These are phyloP conservation scores for Stomatorhinus walkeri DNA, from an alignment of 2,797 vertebrate genomes.

Conservation along the genomic window DNA sequence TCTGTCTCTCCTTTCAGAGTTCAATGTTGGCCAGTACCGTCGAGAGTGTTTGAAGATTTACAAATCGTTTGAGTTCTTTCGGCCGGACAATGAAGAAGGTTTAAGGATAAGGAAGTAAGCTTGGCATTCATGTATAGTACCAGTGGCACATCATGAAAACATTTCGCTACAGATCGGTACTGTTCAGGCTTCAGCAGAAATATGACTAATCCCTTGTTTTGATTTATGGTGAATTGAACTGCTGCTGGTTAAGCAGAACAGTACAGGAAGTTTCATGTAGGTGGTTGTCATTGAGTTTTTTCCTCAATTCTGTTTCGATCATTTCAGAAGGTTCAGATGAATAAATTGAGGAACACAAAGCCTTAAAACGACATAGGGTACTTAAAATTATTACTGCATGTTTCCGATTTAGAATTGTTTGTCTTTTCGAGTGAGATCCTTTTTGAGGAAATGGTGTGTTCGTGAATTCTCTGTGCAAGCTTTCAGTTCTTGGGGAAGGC, in stretches of 20 bases:
- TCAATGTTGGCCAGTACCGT: constrained; percentile 96
- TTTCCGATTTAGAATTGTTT: neutral
- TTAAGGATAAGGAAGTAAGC: constrained; percentile 87
- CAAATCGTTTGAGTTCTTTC: constrained; percentile 95
- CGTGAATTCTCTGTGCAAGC: neutral
- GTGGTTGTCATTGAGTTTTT: neutral
- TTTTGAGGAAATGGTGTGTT: neutral
- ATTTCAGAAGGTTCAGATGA: neutral
- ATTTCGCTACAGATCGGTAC: neutral
- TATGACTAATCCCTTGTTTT: neutral
- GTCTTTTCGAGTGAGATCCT: neutral
- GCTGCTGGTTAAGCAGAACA: neutral
- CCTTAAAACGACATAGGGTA: neutral
- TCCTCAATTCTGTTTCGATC: neutral
- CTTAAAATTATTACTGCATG: neutral
- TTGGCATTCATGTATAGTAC: neutral
- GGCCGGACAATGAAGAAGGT: constrained; percentile 93
- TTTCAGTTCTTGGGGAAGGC: neutral
- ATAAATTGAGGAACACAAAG: neutral
- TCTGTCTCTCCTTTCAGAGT: constrained; percentile 62
- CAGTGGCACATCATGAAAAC: neutral
- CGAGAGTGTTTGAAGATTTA: constrained; percentile 89
- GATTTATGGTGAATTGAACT: neutral
- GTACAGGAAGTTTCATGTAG: neutral
- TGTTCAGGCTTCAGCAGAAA: neutral